phyloP scores from a whole-genome alignment of 2,888 invertebrate species.

The Apamea anceps region DNA sequence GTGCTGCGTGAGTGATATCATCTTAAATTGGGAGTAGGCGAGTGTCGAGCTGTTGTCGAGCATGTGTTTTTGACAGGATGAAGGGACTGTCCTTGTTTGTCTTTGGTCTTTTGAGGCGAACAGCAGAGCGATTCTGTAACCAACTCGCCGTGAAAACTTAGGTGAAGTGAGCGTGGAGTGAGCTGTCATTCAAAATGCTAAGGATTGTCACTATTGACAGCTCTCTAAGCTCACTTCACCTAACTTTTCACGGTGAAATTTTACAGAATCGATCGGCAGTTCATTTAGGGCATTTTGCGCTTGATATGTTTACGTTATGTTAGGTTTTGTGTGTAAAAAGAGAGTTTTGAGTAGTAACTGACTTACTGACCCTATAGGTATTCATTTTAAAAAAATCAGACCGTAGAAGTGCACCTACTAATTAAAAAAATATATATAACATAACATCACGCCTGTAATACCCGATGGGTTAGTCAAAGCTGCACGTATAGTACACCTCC shows the following conservation, averaged over 20 bases:
- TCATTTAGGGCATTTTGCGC: background rate
- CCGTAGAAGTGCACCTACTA: background rate
- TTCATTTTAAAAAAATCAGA: background rate
- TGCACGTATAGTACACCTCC: no score
- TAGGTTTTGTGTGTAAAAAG: background rate
- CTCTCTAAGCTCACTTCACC: no score
- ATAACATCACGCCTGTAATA: background rate
- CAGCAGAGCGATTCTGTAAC: no score
- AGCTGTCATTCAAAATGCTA: no score
- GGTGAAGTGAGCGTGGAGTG: no score
- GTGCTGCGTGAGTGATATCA: conserved; percentile 67
- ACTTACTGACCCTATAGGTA: background rate
- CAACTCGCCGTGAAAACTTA: no score
- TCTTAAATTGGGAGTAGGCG: conserved; percentile 64
- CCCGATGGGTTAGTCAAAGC: background rate
- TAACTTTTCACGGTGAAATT: no score
- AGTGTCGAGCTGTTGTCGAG: conserved; percentile 13
- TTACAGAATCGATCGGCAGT: no score
- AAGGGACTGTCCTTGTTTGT: conserved; percentile 26
- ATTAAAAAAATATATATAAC: background rate
- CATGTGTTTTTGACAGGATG: conserved; percentile 27
- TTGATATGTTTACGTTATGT: no score
- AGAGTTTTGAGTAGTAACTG: background rate
- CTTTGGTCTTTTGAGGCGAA: conserved; percentile 20
- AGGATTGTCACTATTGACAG: no score